A percentile compares a stretch with the other conserved stretches of the same genome.
phyloP scores from a whole-genome alignment of 1,140 invertebrate genomes.

The Samia ricini region DNA sequence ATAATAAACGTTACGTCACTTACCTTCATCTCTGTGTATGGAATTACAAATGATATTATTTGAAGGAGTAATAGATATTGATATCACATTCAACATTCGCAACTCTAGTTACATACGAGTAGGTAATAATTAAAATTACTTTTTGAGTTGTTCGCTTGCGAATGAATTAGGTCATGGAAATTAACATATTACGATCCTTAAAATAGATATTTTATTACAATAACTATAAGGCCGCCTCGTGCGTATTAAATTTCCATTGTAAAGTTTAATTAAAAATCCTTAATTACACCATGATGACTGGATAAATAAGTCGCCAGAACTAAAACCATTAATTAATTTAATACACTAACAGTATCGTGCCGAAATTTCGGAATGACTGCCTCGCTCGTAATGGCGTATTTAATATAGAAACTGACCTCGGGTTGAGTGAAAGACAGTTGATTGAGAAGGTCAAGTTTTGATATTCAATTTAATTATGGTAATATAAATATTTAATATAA shows the following conservation, averaged over 20 bases:
- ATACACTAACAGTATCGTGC: constrained; percentile 8
- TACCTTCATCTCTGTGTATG: constrained; percentile 21
- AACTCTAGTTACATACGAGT: not conserved
- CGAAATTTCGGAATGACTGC: constrained; percentile 23
- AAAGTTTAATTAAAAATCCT: constrained; percentile 6
- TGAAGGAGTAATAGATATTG: not conserved
- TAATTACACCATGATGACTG: constrained; percentile 44
- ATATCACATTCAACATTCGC: not conserved
- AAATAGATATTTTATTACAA: not conserved
- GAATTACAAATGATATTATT: constrained; percentile 19
- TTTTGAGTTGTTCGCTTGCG: not conserved
- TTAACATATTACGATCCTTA: not conserved
- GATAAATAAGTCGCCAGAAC: constrained; percentile 22
- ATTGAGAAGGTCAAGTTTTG: not conserved
- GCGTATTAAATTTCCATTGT: constrained; percentile 1
- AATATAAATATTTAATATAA: too few species aligned
- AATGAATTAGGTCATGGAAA: not conserved
- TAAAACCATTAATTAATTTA: constrained; percentile 39
- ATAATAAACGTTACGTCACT: constrained; percentile 32
- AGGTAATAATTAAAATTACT: not conserved
- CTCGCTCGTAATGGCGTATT: constrained; percentile 11
- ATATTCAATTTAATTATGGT: not conserved
- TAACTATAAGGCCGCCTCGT: not conserved
- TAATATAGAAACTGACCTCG: not conserved
- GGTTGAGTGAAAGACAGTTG: not conserved